Base-by-base conservation (phyloP, 2,797 vertebrate species). In the Macropus fuliginosus region DNA sequence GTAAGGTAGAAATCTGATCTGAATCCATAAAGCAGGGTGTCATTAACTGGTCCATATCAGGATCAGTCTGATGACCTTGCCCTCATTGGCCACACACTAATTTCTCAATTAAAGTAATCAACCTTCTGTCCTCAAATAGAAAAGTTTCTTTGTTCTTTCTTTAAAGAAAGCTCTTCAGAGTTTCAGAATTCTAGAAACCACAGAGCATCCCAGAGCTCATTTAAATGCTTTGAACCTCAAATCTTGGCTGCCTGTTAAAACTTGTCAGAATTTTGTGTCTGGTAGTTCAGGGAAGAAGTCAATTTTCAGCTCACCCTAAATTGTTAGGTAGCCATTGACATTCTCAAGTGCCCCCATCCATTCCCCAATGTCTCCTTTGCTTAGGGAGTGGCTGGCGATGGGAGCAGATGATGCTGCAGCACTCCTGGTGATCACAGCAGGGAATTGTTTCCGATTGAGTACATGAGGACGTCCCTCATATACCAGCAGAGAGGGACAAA, bases 231-330 rank as follows among this genome's bases (percentile, higher is more conserved):
- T 28, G 4, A 92, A 59, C 16, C 34, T 89, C 92, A 8, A 2
- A 2, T 18, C 55, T 55, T 11, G 18, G 50, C 54, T 54, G 29
- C 55, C 87, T 55, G 52, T 74, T 46, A 21, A 66, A 50, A n/a
- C 28, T 31, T 40, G 87, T 55, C 90, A 91, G 90, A 91, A 91
- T 91, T 55, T 55, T 91, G 90, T 34, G n/a, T 91, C 90, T 55
- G 54, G 90, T 91, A 6, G 34, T 91, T 18, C 56, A 50, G 62
- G 40, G 1, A 55, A 66, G 28, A 34, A 55, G 4, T 4, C 54
- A 50, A 6, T 1, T n/a, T 55, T 56, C 46, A 52, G 90, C 18
- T 34, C 28, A 5, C 59, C 91, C 59, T 1, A 29, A 24, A 31
- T n/a, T 5, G 74, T 10, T 9, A n/a, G 0, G 55, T 6, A 56